phyloP scores from a whole-genome alignment of 2,113 vertebrate species.

The Phasianus colchicus region DNA sequence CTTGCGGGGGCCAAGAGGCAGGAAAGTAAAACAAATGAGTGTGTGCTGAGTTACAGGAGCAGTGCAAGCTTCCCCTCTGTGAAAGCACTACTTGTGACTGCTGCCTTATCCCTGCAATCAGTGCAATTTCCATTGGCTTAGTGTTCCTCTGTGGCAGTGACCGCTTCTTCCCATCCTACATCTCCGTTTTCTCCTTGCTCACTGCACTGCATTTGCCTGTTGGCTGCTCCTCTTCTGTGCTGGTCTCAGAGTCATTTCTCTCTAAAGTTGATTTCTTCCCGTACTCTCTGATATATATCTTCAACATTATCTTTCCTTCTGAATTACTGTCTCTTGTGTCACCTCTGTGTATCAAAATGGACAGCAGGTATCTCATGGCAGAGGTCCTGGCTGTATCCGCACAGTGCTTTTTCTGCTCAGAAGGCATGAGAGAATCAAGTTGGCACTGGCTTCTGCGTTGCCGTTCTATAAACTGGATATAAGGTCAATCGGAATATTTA shows the following conservation, averaged over 20 bases:
- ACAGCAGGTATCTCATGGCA: not conserved
- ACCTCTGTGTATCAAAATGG: not conserved
- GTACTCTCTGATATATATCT: not conserved
- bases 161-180: not conserved
- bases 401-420: not conserved
- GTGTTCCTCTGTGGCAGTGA: not conserved
- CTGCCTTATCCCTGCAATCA: not conserved
- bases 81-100: not conserved
- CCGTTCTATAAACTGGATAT: not conserved
- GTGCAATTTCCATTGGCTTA: not conserved
- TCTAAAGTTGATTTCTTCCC: not conserved
- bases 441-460: not conserved
- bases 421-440: not conserved
- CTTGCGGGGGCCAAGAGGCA: not conserved
- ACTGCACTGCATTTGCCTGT: not conserved
- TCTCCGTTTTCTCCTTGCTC: not conserved
- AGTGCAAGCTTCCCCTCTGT: not conserved
- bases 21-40: not conserved
- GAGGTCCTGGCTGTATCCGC: not conserved
- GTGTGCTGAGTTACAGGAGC: not conserved
- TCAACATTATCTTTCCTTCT: not conserved
- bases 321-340: not conserved
- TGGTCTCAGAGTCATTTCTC: not conserved
- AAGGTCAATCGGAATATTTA: constrained; percentile 3
- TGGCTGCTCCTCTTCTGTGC: not conserved